These are phyloP conservation scores for Cheilosia vulpina DNA, from an alignment of 2,888 invertebrate species.

Conservation along the genomic window DNA sequence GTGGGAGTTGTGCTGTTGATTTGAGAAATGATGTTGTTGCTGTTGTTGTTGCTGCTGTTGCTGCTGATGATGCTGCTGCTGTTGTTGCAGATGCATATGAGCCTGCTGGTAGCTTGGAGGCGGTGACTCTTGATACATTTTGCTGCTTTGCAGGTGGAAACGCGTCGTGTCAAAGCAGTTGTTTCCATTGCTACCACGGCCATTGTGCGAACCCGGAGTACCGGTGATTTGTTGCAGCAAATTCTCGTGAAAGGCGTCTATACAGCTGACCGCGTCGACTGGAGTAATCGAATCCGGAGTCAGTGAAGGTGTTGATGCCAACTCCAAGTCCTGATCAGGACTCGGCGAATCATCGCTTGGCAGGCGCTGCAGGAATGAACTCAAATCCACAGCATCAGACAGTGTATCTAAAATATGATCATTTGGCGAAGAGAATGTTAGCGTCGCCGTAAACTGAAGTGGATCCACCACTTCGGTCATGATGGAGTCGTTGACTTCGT, in stretches of 20 bases:
- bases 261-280: constrained; percentile 85
- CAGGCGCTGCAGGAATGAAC: constrained; percentile 89
- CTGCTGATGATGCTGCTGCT: constrained; percentile 83
- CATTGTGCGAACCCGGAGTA: constrained; percentile 64
- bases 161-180: constrained; percentile 73
- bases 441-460: constrained; percentile 91
- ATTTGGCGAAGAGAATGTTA: constrained; percentile 91
- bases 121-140: constrained; percentile 86
- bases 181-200: constrained; percentile 77
- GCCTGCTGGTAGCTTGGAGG: constrained; percentile 86
- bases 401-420: constrained; percentile 91
- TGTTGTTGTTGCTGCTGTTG: constrained; percentile 87
- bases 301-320: constrained; percentile 89
- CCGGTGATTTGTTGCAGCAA: constrained; percentile 86
- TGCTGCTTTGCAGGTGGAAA: constrained; percentile 84
- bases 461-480: constrained; percentile 90
- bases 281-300: constrained; percentile 86
- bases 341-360: constrained; percentile 86
- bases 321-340: constrained; percentile 86
- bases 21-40: constrained; percentile 82
- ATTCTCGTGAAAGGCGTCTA: constrained; percentile 91
- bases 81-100: constrained; percentile 88
- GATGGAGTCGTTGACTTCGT: constrained; percentile 87
- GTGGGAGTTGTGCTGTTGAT: constrained; percentile 51
- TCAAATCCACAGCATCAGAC: constrained; percentile 91